Conservation (phyloP, 2,888 invertebrate genomes). For the Oligia latruncula region DNA sequence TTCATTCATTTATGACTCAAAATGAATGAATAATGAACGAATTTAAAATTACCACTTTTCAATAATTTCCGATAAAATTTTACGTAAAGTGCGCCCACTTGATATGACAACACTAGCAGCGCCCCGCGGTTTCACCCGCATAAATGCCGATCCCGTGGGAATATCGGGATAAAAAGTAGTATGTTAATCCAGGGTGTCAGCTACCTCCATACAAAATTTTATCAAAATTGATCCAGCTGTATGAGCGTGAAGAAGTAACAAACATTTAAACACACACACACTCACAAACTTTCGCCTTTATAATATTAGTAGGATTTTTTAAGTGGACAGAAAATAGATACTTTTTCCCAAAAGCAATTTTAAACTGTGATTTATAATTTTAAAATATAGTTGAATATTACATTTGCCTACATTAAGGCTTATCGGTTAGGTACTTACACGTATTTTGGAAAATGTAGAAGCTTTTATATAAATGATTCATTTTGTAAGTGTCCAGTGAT, state of each 20-base stretch:
- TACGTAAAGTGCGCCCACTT: neutral
- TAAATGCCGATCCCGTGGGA: too few species aligned
- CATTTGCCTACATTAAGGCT: slow-evolving; percentile 13
- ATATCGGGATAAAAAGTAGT: too few species aligned
- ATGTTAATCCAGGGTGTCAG: too few species aligned
- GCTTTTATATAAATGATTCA: slow-evolving; percentile 50
- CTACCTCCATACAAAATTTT: too few species aligned
- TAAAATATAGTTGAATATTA: slow-evolving; percentile 8
- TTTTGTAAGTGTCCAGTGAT: slow-evolving; percentile 9
- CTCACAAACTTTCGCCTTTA: too few species aligned
- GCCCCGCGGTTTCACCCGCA: too few species aligned
- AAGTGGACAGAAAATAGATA: neutral
- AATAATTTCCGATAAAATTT: slow-evolving; percentile 15
- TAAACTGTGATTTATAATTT: slow-evolving; percentile 6
- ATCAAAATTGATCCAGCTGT: too few species aligned
- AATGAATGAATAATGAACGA: slow-evolving; percentile 26
- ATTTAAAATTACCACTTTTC: slow-evolving; percentile 6
- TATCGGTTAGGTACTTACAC: slow-evolving; percentile 40
- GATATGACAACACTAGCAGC: neutral
- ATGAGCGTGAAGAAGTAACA: too few species aligned
- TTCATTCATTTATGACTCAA: slow-evolving; percentile 30
- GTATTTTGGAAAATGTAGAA: slow-evolving; percentile 32
- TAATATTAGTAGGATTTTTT: neutral
- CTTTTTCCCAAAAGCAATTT: neutral
- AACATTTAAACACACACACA: too few species aligned